These are phyloP conservation scores for Lepus townsendii DNA, from an alignment of 2,797 vertebrate genomes.

Conservation along the genomic window DNA sequence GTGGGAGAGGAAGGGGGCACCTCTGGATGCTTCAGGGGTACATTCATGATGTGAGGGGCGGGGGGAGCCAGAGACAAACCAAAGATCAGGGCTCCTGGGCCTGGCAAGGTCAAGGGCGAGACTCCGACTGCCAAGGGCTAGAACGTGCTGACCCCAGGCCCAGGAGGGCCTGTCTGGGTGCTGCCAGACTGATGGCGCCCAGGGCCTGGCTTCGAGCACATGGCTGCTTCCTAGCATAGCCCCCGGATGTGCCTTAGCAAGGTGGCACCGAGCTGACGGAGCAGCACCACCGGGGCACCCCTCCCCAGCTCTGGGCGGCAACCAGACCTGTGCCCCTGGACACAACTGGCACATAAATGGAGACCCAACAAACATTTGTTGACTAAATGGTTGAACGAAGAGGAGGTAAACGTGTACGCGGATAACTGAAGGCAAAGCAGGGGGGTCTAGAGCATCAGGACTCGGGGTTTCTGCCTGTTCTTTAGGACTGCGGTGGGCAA, in stretches of 20 bases:
- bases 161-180: not conserved
- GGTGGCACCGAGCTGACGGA: fast-evolving
- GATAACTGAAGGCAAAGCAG: not conserved
- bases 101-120: not conserved
- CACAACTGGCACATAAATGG: not conserved
- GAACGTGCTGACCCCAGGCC: not conserved
- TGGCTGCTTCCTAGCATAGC: not conserved
- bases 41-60: not conserved
- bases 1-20: not conserved
- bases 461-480: not conserved
- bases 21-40: not conserved
- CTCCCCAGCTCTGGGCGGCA: not conserved
- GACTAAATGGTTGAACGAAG: not conserved
- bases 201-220: not conserved
- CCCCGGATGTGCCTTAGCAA: not conserved
- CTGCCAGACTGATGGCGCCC: fast-evolving
- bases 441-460: not conserved
- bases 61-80: not conserved
- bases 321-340: not conserved
- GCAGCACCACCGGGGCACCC: not conserved
- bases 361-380: not conserved
- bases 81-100: not conserved
- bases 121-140: not conserved
- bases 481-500: too few relatives aligned
- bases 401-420: not conserved